Evolutionary conservation across 2,888 invertebrate species (phyloP), one percentile per base, ranked within the genome.

Genomic region (Pachymerium ferrugineum): DNA sequence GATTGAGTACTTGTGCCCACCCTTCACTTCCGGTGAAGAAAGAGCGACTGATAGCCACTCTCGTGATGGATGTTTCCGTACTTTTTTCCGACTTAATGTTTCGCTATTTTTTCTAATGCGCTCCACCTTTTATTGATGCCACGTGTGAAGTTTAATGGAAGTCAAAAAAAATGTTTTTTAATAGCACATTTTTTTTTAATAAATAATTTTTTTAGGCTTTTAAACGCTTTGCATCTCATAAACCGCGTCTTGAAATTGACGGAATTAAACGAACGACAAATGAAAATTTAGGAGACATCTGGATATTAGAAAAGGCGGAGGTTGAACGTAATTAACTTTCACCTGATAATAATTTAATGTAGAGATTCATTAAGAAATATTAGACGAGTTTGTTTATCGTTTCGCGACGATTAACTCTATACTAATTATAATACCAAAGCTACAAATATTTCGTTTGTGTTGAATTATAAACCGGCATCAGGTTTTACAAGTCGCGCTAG

Each of bases 61-160:
- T 54, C 16, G 47, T 54, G 47, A 54, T 54, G 47, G 47, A 54
- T 54, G 47, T 54, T 54, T 54, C 47, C 47, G 47, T 54, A 54
- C 19, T 12, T 54, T 54, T 54, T 54, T 54, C 47, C 47, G 47
- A 54, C 47, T 54, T 54, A 54, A 54, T 54, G 47, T 54, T 54
- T 38, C 22, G 19, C 47, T 54, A 22, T 54, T 54, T 54, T 16
- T 54, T 22, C 47, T 54, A 22, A 22, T 54, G 47, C 47, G n/a
- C 16, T 54, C 22, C 47, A 54, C 47, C 47, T 54, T 54, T 54
- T 16, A 54, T 10, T 47, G 47, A 47, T n/a, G 1, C n/a, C n/a
- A 19, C 47, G n/a, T n/a, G n/a, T n/a, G 5, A 47, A 47, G 47
- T 47, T 38, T 3, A 38, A 4, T 38, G 38, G 16, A 14, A 38